Conservation (phyloP, 2,888 invertebrate species). For the Megamerina dolium region DNA sequence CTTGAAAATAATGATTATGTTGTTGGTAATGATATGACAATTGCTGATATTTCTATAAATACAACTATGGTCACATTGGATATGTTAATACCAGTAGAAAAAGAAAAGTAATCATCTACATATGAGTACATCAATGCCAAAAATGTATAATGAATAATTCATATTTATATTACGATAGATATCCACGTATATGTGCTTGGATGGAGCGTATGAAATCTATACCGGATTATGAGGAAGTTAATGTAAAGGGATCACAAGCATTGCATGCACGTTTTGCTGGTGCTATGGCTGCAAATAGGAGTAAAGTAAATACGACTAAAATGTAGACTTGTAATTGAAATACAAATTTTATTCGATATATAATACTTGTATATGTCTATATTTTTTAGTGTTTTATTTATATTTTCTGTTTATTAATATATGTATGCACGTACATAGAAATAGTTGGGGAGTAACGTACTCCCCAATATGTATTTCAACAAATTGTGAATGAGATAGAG, state of each 20-base stretch:
- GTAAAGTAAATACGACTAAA: slow-evolving; percentile 7
- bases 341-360: too few relatives aligned
- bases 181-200: slow-evolving; percentile 35
- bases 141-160: neutral
- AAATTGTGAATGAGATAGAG: too few relatives aligned
- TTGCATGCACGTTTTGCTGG: slow-evolving; percentile 30
- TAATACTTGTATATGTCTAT: too few relatives aligned
- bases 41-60: slow-evolving; percentile 52
- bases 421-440: too few relatives aligned
- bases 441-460: too few relatives aligned
- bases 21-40: slow-evolving; percentile 34
- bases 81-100: slow-evolving; percentile 41
- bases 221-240: slow-evolving; percentile 40
- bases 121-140: neutral
- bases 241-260: slow-evolving; percentile 37
- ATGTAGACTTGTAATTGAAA: neutral
- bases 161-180: slow-evolving; percentile 19
- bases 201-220: slow-evolving; percentile 36
- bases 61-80: slow-evolving; percentile 46
- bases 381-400: too few relatives aligned
- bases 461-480: too few relatives aligned
- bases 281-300: slow-evolving; percentile 32
- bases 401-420: too few relatives aligned
- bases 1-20: slow-evolving; percentile 37
- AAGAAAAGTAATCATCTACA: slow-evolving; percentile 17